Evolutionary conservation across 2,113 vertebrate genomes (phyloP).

Genomic region (Mystacornis crossleyi): DNA sequence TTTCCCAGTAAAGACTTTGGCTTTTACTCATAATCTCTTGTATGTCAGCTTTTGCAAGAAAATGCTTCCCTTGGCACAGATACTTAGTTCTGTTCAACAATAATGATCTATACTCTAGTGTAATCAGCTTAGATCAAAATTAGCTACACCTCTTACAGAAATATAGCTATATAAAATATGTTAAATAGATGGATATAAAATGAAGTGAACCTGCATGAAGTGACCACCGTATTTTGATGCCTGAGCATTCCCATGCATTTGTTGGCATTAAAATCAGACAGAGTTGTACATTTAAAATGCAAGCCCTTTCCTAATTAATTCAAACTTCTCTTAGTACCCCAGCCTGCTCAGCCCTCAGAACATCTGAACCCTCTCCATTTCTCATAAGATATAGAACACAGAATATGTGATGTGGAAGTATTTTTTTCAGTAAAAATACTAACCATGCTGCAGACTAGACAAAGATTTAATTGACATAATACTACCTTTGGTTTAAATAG

Average conservation of each 20-base stretch:
- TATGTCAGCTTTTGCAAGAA: background rate
- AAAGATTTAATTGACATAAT: background rate
- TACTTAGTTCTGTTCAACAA: background rate
- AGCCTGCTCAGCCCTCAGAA: background rate
- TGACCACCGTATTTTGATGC: background rate
- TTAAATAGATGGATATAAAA: background rate
- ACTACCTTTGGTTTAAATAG: background rate
- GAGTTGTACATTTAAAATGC: background rate
- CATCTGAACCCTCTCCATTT: background rate
- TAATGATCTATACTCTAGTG: background rate
- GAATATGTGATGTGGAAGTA: background rate
- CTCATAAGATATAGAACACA: background rate
- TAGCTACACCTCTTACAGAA: background rate
- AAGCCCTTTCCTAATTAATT: background rate
- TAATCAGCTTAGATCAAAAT: background rate
- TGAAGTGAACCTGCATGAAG: background rate
- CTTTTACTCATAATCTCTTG: background rate
- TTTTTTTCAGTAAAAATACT: background rate
- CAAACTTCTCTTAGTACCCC: background rate
- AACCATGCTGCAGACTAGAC: background rate
- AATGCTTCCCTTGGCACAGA: background rate
- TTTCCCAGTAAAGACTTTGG: background rate
- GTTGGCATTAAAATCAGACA: background rate
- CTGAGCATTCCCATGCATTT: background rate
- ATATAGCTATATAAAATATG: background rate